phyloP scores from a whole-genome alignment of 2,113 vertebrate genomes.

The Sitta europaea region DNA sequence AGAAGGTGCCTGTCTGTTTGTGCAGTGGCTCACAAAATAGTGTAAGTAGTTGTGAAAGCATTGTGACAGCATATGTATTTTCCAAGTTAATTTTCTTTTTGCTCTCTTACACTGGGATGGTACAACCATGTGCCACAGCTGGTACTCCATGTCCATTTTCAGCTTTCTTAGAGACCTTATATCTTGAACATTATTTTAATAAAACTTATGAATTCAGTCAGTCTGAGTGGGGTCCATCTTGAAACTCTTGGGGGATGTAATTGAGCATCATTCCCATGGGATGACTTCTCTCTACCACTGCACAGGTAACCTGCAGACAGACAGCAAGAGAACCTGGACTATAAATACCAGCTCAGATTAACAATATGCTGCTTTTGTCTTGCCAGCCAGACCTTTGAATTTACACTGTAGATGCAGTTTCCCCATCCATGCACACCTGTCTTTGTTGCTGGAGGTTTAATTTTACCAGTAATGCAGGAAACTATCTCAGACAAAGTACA shows the following conservation, averaged over 20 bases:
- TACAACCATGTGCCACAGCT: rapidly evolving
- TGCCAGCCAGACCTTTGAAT: neutral
- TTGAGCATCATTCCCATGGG: neutral
- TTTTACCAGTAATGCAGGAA: neutral
- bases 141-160: neutral
- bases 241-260: neutral
- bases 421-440: neutral
- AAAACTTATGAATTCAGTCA: neutral
- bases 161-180: neutral
- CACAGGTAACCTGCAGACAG: neutral
- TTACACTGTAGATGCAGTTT: neutral
- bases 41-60: neutral
- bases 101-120: neutral
- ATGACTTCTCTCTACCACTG: neutral
- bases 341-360: neutral
- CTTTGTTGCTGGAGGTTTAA: neutral
- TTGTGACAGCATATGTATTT: neutral
- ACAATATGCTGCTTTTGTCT: neutral
- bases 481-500: neutral
- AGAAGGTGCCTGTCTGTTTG: neutral
- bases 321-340: neutral
- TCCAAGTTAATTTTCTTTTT: neutral
- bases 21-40: neutral
- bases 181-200: neutral
- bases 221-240: neutral